Conservation (phyloP, 2,113 vertebrate species). For the Erpornis zantholeuca region DNA sequence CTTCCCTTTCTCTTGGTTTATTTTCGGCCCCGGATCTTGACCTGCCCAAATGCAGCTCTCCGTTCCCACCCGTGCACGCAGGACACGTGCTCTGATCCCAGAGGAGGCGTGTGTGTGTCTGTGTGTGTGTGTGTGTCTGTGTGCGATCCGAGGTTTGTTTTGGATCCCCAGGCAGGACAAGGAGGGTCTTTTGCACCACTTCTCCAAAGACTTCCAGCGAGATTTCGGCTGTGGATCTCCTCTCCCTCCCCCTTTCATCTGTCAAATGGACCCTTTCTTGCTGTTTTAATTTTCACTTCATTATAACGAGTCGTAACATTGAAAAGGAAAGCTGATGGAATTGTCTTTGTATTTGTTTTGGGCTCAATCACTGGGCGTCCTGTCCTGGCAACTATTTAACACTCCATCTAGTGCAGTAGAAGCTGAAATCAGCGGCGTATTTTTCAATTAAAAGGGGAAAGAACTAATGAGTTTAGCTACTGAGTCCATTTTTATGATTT, state of each 20-base stretch:
- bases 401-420: conserved; percentile 63
- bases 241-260: conserved; percentile 55
- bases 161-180: background rate
- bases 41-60: background rate
- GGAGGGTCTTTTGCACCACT: conserved; percentile 29
- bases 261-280: conserved; percentile 65
- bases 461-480: conserved; percentile 68
- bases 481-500: conserved; percentile 74
- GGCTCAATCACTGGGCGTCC: conserved; percentile 50
- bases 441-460: conserved; percentile 66
- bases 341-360: conserved; percentile 68
- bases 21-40: background rate
- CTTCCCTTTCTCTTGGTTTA: background rate
- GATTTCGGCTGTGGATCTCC: conserved; percentile 64
- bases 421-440: conserved; percentile 57
- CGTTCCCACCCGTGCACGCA: background rate
- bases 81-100: background rate
- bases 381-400: conserved; percentile 58
- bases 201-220: conserved; percentile 48
- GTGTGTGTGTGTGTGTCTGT: background rate
- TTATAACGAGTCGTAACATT: conserved; percentile 62
- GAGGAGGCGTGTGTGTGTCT: background rate
- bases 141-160: background rate
- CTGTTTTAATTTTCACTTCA: conserved; percentile 53
- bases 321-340: conserved; percentile 68